Base-by-base conservation (phyloP, 1,140 invertebrate species). In the Drosophila tristis region DNA sequence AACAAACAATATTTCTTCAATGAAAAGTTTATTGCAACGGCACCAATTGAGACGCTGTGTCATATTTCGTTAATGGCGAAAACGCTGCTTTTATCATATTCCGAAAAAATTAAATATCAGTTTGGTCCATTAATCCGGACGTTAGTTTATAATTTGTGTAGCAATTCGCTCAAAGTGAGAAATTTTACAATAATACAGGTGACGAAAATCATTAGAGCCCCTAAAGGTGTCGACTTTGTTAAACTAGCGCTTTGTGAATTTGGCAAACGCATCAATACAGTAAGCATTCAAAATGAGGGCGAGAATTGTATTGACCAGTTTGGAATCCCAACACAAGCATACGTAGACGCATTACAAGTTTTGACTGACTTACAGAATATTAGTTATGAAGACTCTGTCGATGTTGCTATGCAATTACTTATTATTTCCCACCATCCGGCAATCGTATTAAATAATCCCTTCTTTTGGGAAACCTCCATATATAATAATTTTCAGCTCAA, bases 1-100 rank as follows among this genome's bases (percentile, higher is more conserved):
- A 95, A 96, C 20, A 97, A 97, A 82, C 95, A 96, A 75, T 93
- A 96, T 50, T 97, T 97, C 90, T 94, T 97, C 44, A 95, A 95
- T 49, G 97, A 98, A 72, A 97, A 97, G 77, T 96, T 97, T 90
- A 92, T 98, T 29, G 85, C 94, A 9, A 93, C 94, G 16, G 95
- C 95, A 45, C 91, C 93, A n/a, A 94, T 96, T 74, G 96, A 97
- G 92, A 95, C 93, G 44, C 90, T 95, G 13, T 93, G 94, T 55
- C 93, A 95, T 64, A 91, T 95, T 6, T 93, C 96, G 51, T 90
- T 94, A 29, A 91, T 97, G 13, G 94, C 95, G 71, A 95, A 96
- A 80, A 92, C 92, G 49, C 89, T 97, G 5, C 91, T 96, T 2
- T 87, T 93, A 7, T 93, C 96, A 64, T 94, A 95, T 92, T 92